Base-by-base conservation (phyloP, 2,888 invertebrate species). In the Meteorus cinctellus region DNA sequence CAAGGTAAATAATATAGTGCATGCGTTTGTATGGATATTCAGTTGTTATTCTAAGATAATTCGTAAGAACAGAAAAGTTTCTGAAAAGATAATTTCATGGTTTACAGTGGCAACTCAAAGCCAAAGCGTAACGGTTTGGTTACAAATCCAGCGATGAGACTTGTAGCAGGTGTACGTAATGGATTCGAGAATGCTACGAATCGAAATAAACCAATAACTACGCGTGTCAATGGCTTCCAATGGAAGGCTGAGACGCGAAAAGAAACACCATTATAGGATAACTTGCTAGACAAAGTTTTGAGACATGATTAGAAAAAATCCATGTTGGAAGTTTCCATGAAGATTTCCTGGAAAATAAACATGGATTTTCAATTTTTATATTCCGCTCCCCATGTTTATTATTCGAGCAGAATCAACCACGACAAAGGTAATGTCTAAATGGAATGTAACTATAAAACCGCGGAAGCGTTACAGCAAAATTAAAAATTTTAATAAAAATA, bases 51-150 rank as follows among this genome's bases (percentile, higher is more conserved):
- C 27, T 16, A 73, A n/a, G 31, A 34, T 72, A 45, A 31, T 24
- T 29, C 51, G 19, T 60, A 19, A 65, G n/a, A 24, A 60, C 36
- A 1, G 16, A 45, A 16, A 31, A 36, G 12, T 34, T 29, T 27
- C 6, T 41, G 59, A 66, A 60, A 31, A 34, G 31, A n/a, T 69
- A 66, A 48, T 51, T 36, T 34, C 63, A 41, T 48, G 14, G 65
- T 36, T 84, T 85, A 72, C 79, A 88, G 88, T 77, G 83, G 85
- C 59, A 88, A 88, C 79, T 93, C 93, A 82, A 95, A 94, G 88
- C 92, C 92, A 87, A 96, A 96, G 90, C 92, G 96, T 76, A 96
- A 96, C 85, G 96, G 96, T 1, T 95, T 96, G 77, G 96, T 96
- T 31, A 96, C 96, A 3, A 96, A 96, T 87, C 96, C 96, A 16